Conservation (phyloP, 2,888 invertebrate species). For the Acrocyrtus sp. region DNA sequence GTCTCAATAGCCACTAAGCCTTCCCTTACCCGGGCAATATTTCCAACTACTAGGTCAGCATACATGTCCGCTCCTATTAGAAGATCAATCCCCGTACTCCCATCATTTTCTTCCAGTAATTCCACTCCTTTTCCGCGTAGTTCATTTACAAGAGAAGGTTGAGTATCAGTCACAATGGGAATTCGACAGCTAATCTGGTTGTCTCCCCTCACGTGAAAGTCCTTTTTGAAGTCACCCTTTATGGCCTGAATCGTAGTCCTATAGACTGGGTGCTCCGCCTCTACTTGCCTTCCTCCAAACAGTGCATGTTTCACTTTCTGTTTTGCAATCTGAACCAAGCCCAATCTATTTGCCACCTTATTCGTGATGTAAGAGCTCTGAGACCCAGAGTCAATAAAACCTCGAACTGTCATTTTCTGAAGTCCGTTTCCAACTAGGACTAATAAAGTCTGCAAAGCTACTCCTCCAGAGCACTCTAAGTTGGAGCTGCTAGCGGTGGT, state of each 20-base stretch:
- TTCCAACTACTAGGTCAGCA: not conserved
- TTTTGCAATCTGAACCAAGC: not conserved
- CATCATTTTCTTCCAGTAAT: not conserved
- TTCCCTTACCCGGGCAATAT: not conserved
- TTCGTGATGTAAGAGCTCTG: conserved; percentile 4
- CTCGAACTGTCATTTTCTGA: not conserved
- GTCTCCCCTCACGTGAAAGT: not conserved
- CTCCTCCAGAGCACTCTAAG: not conserved
- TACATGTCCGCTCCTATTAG: conserved; percentile 12
- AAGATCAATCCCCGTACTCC: not conserved
- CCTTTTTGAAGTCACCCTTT: not conserved
- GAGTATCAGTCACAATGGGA: not conserved
- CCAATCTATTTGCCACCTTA: not conserved
- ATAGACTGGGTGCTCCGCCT: not conserved
- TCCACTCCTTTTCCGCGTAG: not conserved
- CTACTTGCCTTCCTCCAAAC: not conserved
- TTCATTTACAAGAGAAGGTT: not conserved
- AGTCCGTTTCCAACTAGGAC: not conserved
- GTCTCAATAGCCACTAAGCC: conserved; percentile 1
- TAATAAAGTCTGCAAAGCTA: conserved; percentile 10
- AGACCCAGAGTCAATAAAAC: conserved; percentile 10
- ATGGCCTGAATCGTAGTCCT: not conserved
- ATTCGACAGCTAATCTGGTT: not conserved
- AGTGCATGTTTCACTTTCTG: not conserved
- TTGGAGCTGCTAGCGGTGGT: not conserved